These are phyloP conservation scores for Myrmecobius fasciatus DNA, from an alignment of 2,113 vertebrate species.

Conservation along the genomic window DNA sequence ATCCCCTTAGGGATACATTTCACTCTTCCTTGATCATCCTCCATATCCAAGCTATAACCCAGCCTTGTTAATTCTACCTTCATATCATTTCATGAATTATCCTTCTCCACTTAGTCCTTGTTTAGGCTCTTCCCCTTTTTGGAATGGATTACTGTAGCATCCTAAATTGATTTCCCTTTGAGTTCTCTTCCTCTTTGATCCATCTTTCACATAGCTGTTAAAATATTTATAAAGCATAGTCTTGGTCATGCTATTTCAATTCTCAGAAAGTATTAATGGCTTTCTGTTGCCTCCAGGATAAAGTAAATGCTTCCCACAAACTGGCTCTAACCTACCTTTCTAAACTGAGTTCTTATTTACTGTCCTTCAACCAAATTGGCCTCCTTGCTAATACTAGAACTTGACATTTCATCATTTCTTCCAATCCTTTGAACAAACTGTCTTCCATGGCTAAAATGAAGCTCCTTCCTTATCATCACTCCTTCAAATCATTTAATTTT, in stretches of 20 bases:
- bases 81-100: neutral
- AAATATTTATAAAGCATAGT: neutral
- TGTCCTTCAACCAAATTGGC: neutral
- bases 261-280: neutral
- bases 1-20: neutral
- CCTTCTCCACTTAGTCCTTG: neutral
- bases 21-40: neutral
- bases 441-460: neutral
- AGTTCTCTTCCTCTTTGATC: neutral
- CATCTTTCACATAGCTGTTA: neutral
- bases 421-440: neutral
- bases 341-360: neutral
- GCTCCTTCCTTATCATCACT: neutral
- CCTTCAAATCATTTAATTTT: neutral
- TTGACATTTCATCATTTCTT: neutral
- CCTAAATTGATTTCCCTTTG: neutral
- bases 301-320: neutral
- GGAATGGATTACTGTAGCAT: neutral
- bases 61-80: neutral
- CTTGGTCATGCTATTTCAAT: neutral
- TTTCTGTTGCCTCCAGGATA: neutral
- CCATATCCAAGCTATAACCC: neutral
- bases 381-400: neutral
- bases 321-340: neutral
- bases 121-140: neutral